Evolutionary conservation across 2,797 vertebrate genomes (phyloP).

Genomic region (Sebastes taczanowskii): DNA sequence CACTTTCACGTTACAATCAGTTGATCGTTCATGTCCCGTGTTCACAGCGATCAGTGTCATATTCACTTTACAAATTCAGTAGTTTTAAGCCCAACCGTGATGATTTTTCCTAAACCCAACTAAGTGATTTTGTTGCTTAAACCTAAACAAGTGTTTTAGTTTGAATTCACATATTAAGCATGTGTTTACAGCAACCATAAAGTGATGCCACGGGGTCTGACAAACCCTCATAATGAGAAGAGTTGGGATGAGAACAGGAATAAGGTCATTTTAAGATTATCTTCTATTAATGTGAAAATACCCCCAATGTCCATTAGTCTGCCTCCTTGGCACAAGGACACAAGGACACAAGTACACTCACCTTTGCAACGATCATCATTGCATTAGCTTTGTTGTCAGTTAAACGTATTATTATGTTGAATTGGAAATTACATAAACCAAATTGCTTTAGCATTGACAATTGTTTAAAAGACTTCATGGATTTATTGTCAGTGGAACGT

Average conservation of each 20-base stretch:
- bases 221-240: too few species aligned
- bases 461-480: neutral
- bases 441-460: neutral
- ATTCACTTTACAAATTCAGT: too few species aligned
- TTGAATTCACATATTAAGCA: too few species aligned
- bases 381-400: neutral
- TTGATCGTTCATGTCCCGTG: too few species aligned
- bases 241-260: too few species aligned
- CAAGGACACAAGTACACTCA: neutral
- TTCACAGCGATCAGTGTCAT: too few species aligned
- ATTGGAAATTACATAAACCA: neutral
- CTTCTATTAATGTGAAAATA: neutral
- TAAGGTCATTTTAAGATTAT: neutral
- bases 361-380: neutral
- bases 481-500: neutral
- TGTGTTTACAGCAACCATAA: too few species aligned
- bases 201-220: rapidly evolving
- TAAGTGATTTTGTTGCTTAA: too few species aligned
- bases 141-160: too few species aligned
- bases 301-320: neutral
- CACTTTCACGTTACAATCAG: too few species aligned
- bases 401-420: neutral
- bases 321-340: neutral
- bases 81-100: too few species aligned
- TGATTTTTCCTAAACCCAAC: too few species aligned